Conservation (phyloP, 2,113 vertebrate genomes). For the Cnemophilus loriae region DNA sequence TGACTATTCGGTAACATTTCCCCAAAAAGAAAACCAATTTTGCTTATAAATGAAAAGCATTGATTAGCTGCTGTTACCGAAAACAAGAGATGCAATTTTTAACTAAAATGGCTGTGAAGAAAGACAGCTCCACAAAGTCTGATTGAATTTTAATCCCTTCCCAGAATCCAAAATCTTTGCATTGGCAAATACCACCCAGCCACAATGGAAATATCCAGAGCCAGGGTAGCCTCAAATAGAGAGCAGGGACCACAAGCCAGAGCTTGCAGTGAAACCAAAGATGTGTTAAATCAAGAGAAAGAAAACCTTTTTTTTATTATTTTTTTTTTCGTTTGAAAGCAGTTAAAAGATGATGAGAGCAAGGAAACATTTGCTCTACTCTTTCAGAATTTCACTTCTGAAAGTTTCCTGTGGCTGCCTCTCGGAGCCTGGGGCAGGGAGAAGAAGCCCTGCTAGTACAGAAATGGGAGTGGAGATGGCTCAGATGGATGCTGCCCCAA, state of each 20-base stretch:
- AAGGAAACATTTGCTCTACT: slow-evolving; percentile 20
- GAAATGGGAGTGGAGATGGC: background rate
- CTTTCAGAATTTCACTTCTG: background rate
- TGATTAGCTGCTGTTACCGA: background rate
- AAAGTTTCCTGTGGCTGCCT: background rate
- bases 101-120: background rate
- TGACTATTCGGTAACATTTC: background rate
- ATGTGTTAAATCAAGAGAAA: background rate
- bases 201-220: slow-evolving; percentile 38
- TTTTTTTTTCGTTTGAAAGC: background rate
- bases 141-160: slow-evolving; percentile 10
- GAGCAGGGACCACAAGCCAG: background rate
- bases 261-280: background rate
- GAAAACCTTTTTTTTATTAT: background rate
- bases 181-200: background rate
- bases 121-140: background rate
- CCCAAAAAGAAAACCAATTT: background rate
- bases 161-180: background rate
- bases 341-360: background rate
- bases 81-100: background rate
- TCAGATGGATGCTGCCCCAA: background rate
- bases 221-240: background rate
- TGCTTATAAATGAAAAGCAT: background rate
- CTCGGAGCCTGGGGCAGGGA: background rate
- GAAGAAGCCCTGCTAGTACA: background rate